Evolutionary conservation across 2,888 invertebrate genomes (phyloP), one percentile per base, ranked within the genome.

Genomic region (Yponomeuta malinellus): DNA sequence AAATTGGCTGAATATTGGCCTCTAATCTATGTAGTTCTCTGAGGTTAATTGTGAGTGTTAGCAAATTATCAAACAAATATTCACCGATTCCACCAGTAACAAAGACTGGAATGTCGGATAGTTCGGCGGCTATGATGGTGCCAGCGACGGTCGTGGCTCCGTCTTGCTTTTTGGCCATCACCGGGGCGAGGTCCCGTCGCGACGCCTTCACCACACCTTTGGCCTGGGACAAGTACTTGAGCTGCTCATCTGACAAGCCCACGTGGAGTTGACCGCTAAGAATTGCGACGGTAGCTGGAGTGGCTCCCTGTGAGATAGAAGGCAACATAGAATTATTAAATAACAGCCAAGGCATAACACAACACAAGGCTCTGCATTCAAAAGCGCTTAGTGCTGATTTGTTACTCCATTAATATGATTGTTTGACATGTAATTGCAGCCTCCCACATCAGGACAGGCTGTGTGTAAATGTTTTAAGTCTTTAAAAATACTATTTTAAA

Each of bases 131-230:
- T 52, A 98, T 92, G 90, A 99, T 95, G 0, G 99, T 99, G 0
- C 97, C 98, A 0, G 98, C 96, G 1, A 99, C 99, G 0, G 99
- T 99, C 0, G 99, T 99, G 1, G 99, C 99, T 0, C 99, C 98
- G 80, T 95, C 95, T 37, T 94, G 82, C 70, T 92, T 88, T 75
- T 94, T 93, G n/a, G 96, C 94, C 15, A 96, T 77, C 12, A 96
- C 95, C 73, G 94, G 95, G 0, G 98, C 94, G 48, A 98, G 90
- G 90, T 99, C 98, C 74, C 98, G 93, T 10, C 97, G 93, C 0
- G 99, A 98, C 33, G 97, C 96, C 89, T 99, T 99, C 5, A 97
- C 89, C 10, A 93, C 93, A 67, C 86, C 93, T 75, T 83, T 89
- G 72, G 87, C 83, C 67, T 83, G 87, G 0, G 97, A 95, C 65